Evolutionary conservation across 2,888 invertebrate genomes (phyloP), one percentile per base, ranked within the genome.

Genomic region (Camponotus fellah): DNA sequence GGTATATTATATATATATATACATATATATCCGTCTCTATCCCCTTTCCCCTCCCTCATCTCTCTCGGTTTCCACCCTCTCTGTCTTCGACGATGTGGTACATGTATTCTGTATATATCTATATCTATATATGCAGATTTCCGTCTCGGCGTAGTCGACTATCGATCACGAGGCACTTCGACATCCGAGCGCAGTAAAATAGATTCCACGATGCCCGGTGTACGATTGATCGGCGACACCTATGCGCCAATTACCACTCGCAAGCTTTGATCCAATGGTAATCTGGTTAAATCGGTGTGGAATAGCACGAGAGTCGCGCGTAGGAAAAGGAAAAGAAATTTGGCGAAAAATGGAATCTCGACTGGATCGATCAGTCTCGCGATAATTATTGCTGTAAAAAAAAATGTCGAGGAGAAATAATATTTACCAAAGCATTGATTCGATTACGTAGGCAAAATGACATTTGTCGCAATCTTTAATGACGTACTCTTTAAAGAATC

Each of bases 191-290:
- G 49, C 64, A 84, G 87, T 83, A 85, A 90, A 89, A 90, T 88
- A 90, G 90, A 86, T 90, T 90, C 84, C 84, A 85, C 82, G 88
- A 86, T 83, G 87, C 88, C 88, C 87, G 91, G 91, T 90, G 86
- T 90, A 89, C 91, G 91, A 91, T 89, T 91, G 88, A 90, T 88
- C 90, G 89, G 40, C 88, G 91, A 89, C 88, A 91, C 91, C 90
- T 90, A 91, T 87, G 92, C 89, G 85, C 90, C 90, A 90, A 90
- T 90, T 90, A 90, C 86, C 77, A 89, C 85, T 89, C 89, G 90
- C 79, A 89, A 91, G 89, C 92, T 91, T 92, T 91, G 91, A 92
- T 92, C 92, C 88, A 85, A 75, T 89, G 92, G 91, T 93, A 93
- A 93, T 93, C 92, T 91, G 91, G 87, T 91, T 92, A 92, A 93